Evolutionary conservation across 2,797 vertebrate species (phyloP).

Genomic region (Esox masquinongy): DNA sequence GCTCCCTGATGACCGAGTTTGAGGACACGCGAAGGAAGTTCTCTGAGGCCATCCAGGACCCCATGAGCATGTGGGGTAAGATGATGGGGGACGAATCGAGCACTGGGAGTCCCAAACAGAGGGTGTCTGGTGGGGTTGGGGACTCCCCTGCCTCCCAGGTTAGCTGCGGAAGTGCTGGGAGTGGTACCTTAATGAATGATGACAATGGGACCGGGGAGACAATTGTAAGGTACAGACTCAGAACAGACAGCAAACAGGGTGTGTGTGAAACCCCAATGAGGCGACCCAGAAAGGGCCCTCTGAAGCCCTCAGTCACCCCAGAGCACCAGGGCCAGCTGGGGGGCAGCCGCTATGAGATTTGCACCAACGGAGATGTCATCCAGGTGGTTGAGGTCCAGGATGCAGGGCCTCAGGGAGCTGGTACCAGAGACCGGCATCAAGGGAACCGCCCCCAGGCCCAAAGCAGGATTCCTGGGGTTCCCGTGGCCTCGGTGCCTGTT

Average conservation of each 20-base stretch:
- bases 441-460: constrained; percentile 19
- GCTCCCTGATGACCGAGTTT: constrained; percentile 78
- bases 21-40: constrained; percentile 82
- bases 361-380: constrained; percentile 73
- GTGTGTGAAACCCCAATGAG: constrained; percentile 49
- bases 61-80: constrained; percentile 82
- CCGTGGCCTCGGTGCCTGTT: constrained; percentile 62
- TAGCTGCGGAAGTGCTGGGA: constrained; percentile 39
- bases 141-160: constrained; percentile 48
- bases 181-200: constrained; percentile 1
- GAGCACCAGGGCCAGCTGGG: constrained; percentile 1
- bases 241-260: constrained; percentile 41
- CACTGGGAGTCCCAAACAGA: constrained; percentile 58
- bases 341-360: constrained; percentile 73
- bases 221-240: constrained; percentile 48
- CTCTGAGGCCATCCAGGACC: constrained; percentile 86
- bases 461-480: constrained; percentile 5
- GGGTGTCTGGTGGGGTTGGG: constrained; percentile 45
- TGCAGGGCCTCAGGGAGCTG: not conserved
- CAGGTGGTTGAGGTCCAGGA: constrained; percentile 75
- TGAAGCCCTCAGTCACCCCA: not conserved
- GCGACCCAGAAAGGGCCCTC: constrained; percentile 39
- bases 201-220: constrained; percentile 32
- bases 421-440: constrained; percentile 4
- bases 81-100: constrained; percentile 84